These are phyloP conservation scores for Ceratoteleas bidentatus DNA, from an alignment of 1,140 invertebrate species.

Conservation along the genomic window DNA sequence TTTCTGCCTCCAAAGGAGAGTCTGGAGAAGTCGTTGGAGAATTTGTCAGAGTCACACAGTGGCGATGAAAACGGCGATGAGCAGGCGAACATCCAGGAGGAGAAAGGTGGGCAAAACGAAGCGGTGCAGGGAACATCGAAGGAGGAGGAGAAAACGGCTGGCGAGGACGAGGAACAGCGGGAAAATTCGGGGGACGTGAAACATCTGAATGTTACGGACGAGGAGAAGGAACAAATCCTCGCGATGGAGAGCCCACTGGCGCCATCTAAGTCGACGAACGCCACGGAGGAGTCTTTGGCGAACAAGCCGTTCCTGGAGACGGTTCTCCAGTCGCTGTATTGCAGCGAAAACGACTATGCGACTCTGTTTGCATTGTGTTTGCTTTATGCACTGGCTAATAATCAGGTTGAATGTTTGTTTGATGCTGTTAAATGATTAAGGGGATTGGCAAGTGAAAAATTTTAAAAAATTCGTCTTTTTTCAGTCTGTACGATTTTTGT, in stretches of 20 bases:
- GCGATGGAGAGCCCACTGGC: constrained; percentile 79
- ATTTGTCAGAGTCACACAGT: constrained; percentile 72
- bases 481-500: too few relatives aligned
- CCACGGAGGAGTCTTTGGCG: constrained; percentile 79
- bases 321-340: constrained; percentile 91
- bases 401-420: constrained; percentile 85
- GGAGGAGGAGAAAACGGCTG: constrained; percentile 21
- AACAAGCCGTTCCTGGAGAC: constrained; percentile 94
- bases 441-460: too few relatives aligned
- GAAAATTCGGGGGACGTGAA: constrained; percentile 72
- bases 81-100: constrained; percentile 10
- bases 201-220: constrained; percentile 92
- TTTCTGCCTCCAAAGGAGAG: constrained; percentile 84
- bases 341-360: constrained; percentile 96
- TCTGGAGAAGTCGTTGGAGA: constrained; percentile 85
- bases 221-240: constrained; percentile 91
- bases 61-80: constrained; percentile 37
- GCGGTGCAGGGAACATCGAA: neutral
- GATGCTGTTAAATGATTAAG: too few relatives aligned
- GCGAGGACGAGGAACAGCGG: neutral
- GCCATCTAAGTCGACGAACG: constrained; percentile 64
- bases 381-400: constrained; percentile 95
- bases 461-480: too few relatives aligned
- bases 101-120: constrained; percentile 11
- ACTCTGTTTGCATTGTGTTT: constrained; percentile 95